Conservation (phyloP, 2,888 invertebrate species). For the Drosophila rellima region DNA sequence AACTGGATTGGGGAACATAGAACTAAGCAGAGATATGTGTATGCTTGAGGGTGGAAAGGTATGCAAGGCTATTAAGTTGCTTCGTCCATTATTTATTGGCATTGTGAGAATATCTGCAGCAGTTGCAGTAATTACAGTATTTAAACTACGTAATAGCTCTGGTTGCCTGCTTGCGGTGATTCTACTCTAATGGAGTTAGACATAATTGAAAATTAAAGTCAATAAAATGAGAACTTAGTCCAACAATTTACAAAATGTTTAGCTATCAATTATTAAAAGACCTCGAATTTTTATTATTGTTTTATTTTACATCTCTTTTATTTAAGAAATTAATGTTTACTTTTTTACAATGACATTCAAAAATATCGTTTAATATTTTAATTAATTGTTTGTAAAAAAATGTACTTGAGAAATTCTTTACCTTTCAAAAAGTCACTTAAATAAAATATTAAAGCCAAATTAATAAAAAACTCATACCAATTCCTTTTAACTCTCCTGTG, state of each 20-base stretch:
- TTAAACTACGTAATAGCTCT: conserved; percentile 19
- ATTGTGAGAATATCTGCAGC: conserved; percentile 44
- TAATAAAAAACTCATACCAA: background rate
- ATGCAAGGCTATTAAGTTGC: conserved; percentile 33
- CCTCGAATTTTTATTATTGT: background rate
- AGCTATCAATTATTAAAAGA: background rate
- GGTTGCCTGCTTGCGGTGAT: conserved; percentile 13
- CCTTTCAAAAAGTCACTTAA: too few species aligned
- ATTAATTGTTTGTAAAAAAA: background rate
- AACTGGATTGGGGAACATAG: background rate
- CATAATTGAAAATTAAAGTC: conserved; percentile 5
- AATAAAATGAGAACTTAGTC: background rate
- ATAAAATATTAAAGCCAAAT: too few species aligned
- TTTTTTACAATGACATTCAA: too few species aligned
- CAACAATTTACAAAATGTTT: background rate
- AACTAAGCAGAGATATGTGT: conserved; percentile 10
- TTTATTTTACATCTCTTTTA: background rate
- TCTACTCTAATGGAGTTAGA: background rate
- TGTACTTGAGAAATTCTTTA: too few species aligned
- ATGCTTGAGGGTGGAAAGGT: conserved; percentile 12
- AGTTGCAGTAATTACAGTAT: conserved; percentile 25
- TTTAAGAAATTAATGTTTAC: background rate
- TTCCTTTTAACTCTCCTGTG: background rate
- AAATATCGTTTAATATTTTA: too few species aligned
- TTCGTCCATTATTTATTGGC: conserved; percentile 43